Conservation (phyloP, 2,797 vertebrate species). For the Spinus pinus region DNA sequence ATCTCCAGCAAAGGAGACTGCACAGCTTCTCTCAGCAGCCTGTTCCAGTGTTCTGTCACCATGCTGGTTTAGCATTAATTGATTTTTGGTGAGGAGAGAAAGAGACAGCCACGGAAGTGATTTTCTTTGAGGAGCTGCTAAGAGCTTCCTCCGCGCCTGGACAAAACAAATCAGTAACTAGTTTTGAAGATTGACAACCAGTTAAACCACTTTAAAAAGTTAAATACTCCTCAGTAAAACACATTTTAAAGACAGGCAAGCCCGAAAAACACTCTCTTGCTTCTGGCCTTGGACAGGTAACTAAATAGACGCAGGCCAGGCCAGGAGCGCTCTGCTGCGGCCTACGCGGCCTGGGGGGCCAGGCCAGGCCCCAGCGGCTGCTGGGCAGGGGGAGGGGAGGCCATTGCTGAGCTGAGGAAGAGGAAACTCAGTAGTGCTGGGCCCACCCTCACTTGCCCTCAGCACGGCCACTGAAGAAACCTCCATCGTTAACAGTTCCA, state of each 20-base stretch:
- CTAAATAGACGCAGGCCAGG: accelerated
- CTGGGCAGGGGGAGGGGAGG: not conserved
- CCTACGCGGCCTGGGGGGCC: not conserved
- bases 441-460: not conserved
- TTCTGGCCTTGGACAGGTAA: not conserved
- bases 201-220: not conserved
- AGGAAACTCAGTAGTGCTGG: no score
- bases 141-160: not conserved
- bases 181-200: not conserved
- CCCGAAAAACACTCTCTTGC: not conserved
- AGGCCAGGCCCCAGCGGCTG: not conserved
- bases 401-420: not conserved
- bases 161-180: not conserved
- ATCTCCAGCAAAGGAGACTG: not conserved
- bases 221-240: not conserved
- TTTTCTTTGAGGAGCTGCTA: not conserved
- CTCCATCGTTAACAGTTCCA: not conserved
- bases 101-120: not conserved
- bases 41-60: accelerated
- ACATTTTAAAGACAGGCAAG: not conserved
- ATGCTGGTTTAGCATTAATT: not conserved
- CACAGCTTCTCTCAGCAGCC: not conserved
- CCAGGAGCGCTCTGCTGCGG: accelerated
- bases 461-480: accelerated
- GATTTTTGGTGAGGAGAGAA: not conserved